Base-by-base conservation (phyloP, 2,113 vertebrate species). In the Herpetotheres cachinnans region DNA sequence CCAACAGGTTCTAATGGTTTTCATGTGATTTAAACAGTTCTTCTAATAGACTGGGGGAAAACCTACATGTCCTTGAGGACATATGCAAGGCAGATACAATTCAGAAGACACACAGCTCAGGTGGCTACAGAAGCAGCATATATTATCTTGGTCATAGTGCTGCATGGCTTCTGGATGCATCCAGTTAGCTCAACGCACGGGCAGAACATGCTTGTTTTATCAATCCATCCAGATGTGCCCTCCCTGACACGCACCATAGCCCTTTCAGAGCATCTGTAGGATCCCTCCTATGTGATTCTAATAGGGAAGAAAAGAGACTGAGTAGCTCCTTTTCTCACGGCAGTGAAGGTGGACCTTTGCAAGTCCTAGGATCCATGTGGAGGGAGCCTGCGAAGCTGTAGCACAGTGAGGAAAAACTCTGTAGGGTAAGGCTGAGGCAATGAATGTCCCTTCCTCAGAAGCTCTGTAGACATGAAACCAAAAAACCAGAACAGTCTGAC, bases 191-290 rank as follows among this genome's bases (percentile, higher is more conserved):
- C 19, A 78, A 15, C 1, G 2, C 24, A 62, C 16, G 18, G 34
- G 13, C 20, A 63, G 29, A 59, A 16, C 8, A 49, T 22, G n/a
- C 20, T 14, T 72, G 9, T 44, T 82, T 61, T 50, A n/a, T 61
- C n/a, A 61, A 17, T 36, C 29, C 17, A 6, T 52, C 36, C 25
- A 58, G 8, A 47, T 15, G 17, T n/a, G 24, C 13, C 30, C 36
- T 76, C 38, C 38, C 40, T 65, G 38, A 40, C 29, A 27, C 0
- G 2, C 7, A 8, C 2, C 1, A 0, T 3, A 87, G 32, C 8
- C 27, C 20, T 83, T 34, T 62, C 47, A 62, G 16, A 82, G 30
- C 32, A 59, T 20, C 34, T 3, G 2, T 38, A 71, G 6, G 12
- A 67, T 49, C 9, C 11, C 22, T 82, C 7, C 2, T 22, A 15